Evolutionary conservation across 2,888 invertebrate species (phyloP), one percentile per base, ranked within the genome.

Genomic region (Dryobota labecula): DNA sequence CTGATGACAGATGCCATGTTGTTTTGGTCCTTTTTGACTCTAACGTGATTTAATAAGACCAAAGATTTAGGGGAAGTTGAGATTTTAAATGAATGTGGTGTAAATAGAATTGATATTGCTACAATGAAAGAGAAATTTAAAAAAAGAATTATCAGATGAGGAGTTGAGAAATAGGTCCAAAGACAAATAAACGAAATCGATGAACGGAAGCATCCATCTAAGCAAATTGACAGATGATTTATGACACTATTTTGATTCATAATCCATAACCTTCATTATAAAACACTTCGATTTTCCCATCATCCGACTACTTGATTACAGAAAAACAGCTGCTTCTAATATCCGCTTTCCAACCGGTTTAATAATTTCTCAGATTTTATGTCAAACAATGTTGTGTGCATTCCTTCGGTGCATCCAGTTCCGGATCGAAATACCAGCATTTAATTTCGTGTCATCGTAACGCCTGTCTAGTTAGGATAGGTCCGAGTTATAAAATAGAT

Each of bases 381-480:
- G 57, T 60, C 36, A 30, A 49, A 54, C 58, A 51, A 45, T 54
- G 38, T 27, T 7, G 45, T 53, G 18, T 53, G 69, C 80, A 73
- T 80, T 76, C 66, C 69, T 43, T 2, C 33, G 15, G 9, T 65
- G 60, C 64, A 72, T 70, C 70, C 51, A 56, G 51, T 41, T 73
- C 58, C 73, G 51, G 54, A 43, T 67, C 43, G 7, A 53, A 65
- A 60, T 6, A 30, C 53, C 58, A 51, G 24, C 54, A 27, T 66
- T 54, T 57, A 54, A 53, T 68, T 41, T 36, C 5, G 58, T 57
- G 51, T 47, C 53, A 65, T 41, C 66, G 61, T 58, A 70, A 68
- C 58, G 64, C 8, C 30, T n/a, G 30, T 47, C 61, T 53, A 33
- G 80, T 80, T 80, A 71, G 49, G 82, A 73, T 73, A 82, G 83